Percentiles rank a stretch among this genome's conserved stretches.
These are phyloP conservation scores for Sphaerodactylus townsendi DNA, from an alignment of 2,113 vertebrate species.

Conservation along the genomic window DNA sequence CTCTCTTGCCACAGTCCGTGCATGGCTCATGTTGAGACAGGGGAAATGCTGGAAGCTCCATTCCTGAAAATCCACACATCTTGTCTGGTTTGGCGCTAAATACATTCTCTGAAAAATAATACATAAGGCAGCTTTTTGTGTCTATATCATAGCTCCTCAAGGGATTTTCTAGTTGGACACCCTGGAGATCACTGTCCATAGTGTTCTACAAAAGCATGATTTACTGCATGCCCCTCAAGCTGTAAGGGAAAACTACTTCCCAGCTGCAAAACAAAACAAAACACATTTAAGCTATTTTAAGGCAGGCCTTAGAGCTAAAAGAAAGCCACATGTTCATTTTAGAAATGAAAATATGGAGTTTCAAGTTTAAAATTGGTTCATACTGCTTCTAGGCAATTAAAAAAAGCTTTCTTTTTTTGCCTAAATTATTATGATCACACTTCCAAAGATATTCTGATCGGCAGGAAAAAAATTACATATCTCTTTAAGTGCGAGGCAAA, in stretches of 20 bases:
- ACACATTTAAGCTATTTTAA: slow-evolving; percentile 10
- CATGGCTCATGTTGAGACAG: no score
- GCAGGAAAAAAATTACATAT: not conserved
- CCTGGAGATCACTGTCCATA: slow-evolving; percentile 10
- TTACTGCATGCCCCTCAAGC: slow-evolving; percentile 34
- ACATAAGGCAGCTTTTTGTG: not conserved
- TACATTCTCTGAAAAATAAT: not conserved
- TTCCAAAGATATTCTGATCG: slow-evolving; percentile 33
- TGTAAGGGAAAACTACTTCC: slow-evolving; percentile 34
- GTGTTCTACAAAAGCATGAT: slow-evolving; percentile 37
- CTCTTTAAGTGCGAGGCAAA: not conserved
- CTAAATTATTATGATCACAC: slow-evolving; percentile 15
- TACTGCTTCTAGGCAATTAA: not conserved
- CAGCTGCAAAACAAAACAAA: slow-evolving; percentile 52
- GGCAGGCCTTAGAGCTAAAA: slow-evolving; percentile 39
- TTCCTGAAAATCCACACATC: no score
- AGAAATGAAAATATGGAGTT: slow-evolving; percentile 38
- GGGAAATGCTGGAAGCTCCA: no score
- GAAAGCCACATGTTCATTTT: slow-evolving; percentile 53
- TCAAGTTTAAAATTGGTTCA: slow-evolving; percentile 38
- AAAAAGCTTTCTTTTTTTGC: slow-evolving; percentile 43
- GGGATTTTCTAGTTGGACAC: slow-evolving; percentile 27
- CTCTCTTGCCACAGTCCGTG: no score
- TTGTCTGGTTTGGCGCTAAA: not conserved
- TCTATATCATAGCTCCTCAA: not conserved